A percentile compares a stretch with the other conserved stretches of the same genome.
phyloP scores from a whole-genome alignment of 2,797 vertebrate species.

The Siniperca obscura region DNA sequence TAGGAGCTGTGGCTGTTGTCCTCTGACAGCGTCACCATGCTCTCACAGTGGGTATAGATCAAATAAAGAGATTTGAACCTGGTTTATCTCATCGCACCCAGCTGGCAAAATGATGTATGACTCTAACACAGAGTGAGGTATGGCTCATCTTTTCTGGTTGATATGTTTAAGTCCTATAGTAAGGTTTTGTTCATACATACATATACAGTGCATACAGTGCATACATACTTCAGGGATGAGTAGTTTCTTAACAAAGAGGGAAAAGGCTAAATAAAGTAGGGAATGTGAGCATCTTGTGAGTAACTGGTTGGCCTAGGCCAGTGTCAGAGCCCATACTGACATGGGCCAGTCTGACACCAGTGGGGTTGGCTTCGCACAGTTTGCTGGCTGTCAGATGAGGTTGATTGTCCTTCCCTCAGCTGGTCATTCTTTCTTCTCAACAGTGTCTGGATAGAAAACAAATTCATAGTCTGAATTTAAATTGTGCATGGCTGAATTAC shows the following conservation, averaged over 20 bases:
- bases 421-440: conserved; percentile 79
- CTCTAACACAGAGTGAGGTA: conserved; percentile 79
- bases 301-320: conserved; percentile 75
- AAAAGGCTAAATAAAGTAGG: conserved; percentile 72
- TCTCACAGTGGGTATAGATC: conserved; percentile 71
- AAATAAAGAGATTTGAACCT: conserved; percentile 70
- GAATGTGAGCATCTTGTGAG: conserved; percentile 73
- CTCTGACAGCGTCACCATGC: conserved; percentile 59
- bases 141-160: conserved; percentile 83
- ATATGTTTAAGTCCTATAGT: conserved; percentile 82
- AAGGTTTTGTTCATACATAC: conserved; percentile 75
- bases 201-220: conserved; percentile 64
- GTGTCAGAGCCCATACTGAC: conserved; percentile 81
- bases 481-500: not conserved
- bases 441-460: conserved; percentile 67
- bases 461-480: conserved; percentile 19
- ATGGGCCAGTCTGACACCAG: conserved; percentile 74
- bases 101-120: conserved; percentile 62
- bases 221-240: conserved; percentile 69
- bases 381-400: conserved; percentile 87
- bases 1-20: conserved; percentile 55
- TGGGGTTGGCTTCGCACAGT: conserved; percentile 85
- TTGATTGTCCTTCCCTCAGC: conserved; percentile 83
- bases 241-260: conserved; percentile 66
- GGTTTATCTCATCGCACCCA: conserved; percentile 69